Evolutionary conservation across 2,888 invertebrate species (phyloP).

Genomic region (Falcaria lacertinaria): DNA sequence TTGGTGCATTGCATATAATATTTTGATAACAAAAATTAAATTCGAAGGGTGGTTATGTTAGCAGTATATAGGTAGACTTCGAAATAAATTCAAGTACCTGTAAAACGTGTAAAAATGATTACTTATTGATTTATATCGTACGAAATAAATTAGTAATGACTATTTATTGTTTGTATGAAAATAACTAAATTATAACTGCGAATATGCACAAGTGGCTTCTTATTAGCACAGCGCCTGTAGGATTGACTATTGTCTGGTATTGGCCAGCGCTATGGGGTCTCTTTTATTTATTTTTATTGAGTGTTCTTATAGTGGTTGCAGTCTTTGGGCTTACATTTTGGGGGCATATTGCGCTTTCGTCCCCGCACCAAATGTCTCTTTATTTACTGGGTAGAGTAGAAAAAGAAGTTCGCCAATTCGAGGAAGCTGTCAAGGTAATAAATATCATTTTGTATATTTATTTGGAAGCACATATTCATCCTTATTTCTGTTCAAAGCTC

Average conservation of each 20-base stretch:
- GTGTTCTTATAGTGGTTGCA: conserved; percentile 40
- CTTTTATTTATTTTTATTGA: conserved; percentile 46
- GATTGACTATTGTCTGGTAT: conserved; percentile 50
- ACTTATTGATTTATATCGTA: no score
- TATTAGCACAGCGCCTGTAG: conserved; percentile 40
- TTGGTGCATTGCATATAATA: no score
- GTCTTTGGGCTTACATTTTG: conserved; percentile 71
- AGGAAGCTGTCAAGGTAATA: conserved; percentile 81
- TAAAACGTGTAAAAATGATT: no score
- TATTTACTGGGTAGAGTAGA: conserved; percentile 80
- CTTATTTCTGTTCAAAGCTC: no score
- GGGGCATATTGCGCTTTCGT: conserved; percentile 82
- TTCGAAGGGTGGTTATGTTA: no score
- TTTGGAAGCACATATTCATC: background rate
- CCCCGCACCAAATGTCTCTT: conserved; percentile 81
- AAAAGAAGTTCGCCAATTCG: conserved; percentile 80
- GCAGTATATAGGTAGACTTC: no score
- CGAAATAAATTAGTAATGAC: no score
- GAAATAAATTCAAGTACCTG: no score
- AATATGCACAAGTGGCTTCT: conserved; percentile 53
- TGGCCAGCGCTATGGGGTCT: conserved; percentile 53
- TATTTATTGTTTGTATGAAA: no score
- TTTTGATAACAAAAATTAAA: no score
- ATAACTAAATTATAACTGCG: no score
- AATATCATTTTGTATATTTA: conserved; percentile 1